These are phyloP conservation scores for Clarias batrachus DNA, from an alignment of 2,113 vertebrate genomes.

Conservation along the genomic window DNA sequence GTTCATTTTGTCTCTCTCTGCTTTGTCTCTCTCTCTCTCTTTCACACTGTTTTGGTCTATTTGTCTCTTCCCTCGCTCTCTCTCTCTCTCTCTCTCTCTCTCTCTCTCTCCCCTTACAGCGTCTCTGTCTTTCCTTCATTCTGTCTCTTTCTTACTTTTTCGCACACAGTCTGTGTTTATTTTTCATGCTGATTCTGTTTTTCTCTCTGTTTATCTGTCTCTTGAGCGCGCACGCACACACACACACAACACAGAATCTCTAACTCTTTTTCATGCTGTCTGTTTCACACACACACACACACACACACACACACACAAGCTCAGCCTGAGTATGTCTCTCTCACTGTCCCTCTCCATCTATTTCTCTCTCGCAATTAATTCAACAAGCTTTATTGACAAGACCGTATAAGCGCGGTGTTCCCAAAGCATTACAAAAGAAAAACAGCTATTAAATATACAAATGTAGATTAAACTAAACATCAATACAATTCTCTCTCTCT, in stretches of 20 bases:
- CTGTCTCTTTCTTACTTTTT: neutral
- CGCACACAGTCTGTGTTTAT: too few relatives aligned
- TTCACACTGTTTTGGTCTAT: too few relatives aligned
- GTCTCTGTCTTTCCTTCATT: neutral
- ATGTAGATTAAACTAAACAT: too few relatives aligned
- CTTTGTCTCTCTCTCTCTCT: neutral
- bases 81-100: neutral
- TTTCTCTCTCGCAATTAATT: neutral
- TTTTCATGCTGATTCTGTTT: neutral
- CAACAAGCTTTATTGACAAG: neutral
- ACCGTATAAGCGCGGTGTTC: too few relatives aligned
- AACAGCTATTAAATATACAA: too few relatives aligned
- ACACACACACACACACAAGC: neutral
- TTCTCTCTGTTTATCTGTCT: neutral
- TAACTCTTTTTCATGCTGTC: neutral
- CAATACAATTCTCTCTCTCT: neutral
- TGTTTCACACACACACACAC: neutral
- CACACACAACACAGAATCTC: neutral
- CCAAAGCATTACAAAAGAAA: too few relatives aligned
- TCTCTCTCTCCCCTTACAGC: neutral
- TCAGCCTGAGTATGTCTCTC: neutral
- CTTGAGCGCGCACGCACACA: too few relatives aligned
- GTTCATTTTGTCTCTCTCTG: neutral
- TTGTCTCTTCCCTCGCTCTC: neutral
- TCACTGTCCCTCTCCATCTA: neutral